Evolutionary conservation across 2,113 vertebrate species (phyloP).

Genomic region (Alosa alosa): DNA sequence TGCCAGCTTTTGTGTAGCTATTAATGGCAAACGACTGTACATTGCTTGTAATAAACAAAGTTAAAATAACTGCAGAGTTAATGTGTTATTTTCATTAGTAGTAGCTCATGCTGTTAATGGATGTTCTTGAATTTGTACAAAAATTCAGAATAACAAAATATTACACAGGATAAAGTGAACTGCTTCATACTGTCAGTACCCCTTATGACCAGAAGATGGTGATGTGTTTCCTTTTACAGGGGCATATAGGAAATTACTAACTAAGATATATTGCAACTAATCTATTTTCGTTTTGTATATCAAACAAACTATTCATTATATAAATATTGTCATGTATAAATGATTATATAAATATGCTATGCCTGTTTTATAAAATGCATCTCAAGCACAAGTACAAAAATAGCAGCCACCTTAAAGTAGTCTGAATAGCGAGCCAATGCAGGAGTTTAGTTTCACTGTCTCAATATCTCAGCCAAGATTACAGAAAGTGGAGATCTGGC

Average conservation of each 20-base stretch:
- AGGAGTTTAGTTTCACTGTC: background rate
- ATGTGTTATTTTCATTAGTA: slow-evolving; percentile 21
- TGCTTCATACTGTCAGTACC: slow-evolving; percentile 21
- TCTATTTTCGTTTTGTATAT: background rate
- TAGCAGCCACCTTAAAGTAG: background rate
- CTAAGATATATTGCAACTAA: background rate
- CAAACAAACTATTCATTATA: background rate
- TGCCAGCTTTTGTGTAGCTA: slow-evolving; percentile 73
- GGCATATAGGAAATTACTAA: background rate
- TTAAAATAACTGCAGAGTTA: slow-evolving; percentile 55
- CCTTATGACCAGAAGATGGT: slow-evolving; percentile 46
- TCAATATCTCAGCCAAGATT: background rate
- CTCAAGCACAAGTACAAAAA: background rate
- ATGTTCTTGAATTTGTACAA: background rate
- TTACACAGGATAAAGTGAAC: background rate
- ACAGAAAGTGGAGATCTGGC: background rate
- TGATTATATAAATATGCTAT: background rate
- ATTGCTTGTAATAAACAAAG: slow-evolving; percentile 83
- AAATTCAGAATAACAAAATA: background rate
- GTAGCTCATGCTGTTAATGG: background rate
- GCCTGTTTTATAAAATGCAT: background rate
- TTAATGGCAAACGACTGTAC: slow-evolving; percentile 66
- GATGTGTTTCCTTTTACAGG: slow-evolving; percentile 25
- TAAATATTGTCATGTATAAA: background rate
- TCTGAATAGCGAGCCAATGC: background rate